Evolutionary conservation across 2,888 invertebrate genomes (phyloP), one percentile per base, ranked within the genome.

Genomic region (Drosophila phalerata): DNA sequence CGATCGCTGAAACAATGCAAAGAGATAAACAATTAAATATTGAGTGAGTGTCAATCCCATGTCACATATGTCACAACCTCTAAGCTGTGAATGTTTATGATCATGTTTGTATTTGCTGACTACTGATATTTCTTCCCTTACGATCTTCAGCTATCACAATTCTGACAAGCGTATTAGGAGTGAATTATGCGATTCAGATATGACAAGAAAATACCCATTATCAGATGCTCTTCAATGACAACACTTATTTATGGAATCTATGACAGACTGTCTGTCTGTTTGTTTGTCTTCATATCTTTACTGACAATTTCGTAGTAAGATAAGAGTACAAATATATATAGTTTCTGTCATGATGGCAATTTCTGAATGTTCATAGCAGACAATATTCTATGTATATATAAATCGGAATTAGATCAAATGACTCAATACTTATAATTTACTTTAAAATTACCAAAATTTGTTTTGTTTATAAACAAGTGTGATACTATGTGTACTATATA

Each of bases 1-100:
- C 95, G 95, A 62, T 94, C 94, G 92, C 96, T 96, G 91, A 4
- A 25, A 38, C 5, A 28, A 10, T 25, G 25, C 19, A 15, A 40
- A 40, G 6, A 40, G 10, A 4, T 55, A 40, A n/a, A n/a, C 3
- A 52, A 13, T 13, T 13, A 11, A 28, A 49, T 17, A 11, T 28
- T 45, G 3, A 19, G 25, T 38, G 28, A 38, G 10, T 52, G 25
- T 45, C 61, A 53, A 47, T 42, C 17, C 11, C 15, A n/a, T 43
- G 19, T 22, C 40, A 52, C 13, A 66, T 6, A 58, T 49, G 32
- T 32, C 32, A 32, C 32, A 32, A 37, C 22, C n/a, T 13, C 6
- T 28, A 1, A 40, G 25, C 30, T n/a, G 11, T 32, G 28, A 42
- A 47, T 48, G 11, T 68, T 68, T 69, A 52, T 48, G 56, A 25